phyloP scores from a whole-genome alignment of 2,113 vertebrate species.

The Actenoides hombroni region DNA sequence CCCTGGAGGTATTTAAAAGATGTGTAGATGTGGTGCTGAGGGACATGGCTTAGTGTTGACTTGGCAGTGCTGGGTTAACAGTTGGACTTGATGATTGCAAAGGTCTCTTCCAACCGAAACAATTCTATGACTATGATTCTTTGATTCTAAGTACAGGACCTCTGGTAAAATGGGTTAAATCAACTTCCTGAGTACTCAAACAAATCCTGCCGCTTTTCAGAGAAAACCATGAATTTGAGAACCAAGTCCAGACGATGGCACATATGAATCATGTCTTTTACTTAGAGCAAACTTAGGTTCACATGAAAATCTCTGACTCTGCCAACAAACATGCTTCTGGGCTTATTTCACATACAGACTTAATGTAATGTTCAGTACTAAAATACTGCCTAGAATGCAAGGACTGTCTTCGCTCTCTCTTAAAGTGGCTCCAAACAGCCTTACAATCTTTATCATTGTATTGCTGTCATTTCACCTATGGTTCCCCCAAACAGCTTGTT shows the following conservation, averaged over 20 bases:
- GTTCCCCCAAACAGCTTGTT: not conserved
- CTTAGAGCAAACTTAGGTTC: not conserved
- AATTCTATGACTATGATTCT: not conserved
- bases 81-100: not conserved
- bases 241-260: not conserved
- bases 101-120: not conserved
- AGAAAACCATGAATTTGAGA: not conserved
- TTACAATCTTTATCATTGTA: not conserved
- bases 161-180: not conserved
- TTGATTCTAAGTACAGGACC: not conserved
- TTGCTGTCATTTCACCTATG: not conserved
- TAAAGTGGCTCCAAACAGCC: not conserved
- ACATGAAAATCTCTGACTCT: not conserved
- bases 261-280: not conserved
- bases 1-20: not conserved
- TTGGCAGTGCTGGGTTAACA: not conserved
- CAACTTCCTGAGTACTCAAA: not conserved
- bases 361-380: not conserved
- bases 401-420: not conserved
- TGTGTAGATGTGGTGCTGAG: not conserved
- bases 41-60: not conserved
- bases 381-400: not conserved
- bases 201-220: not conserved
- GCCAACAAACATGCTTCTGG: not conserved
- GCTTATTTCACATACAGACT: not conserved